Base-by-base conservation (phyloP, 2,113 vertebrate genomes). In the Prietella phreatophila region DNA sequence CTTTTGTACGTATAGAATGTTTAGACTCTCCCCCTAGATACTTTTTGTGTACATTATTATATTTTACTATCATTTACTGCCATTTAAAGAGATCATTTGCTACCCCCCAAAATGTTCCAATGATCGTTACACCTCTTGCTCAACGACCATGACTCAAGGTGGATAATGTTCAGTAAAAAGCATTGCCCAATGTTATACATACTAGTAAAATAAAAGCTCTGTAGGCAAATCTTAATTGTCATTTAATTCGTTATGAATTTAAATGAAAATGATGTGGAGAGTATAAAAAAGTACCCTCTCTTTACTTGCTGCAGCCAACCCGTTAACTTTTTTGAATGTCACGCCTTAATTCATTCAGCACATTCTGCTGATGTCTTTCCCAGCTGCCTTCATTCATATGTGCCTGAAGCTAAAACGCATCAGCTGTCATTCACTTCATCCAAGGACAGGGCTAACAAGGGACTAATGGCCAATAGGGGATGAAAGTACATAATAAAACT, bases 121-220 rank as follows among this genome's bases (percentile, higher is more conserved):
- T 87, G 86, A 90, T 85, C 13, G 25, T 63, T 55, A 71, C 83
- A 76, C 81, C 63, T 71, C 61, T 86, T 71, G 73, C 79, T 73
- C 55, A 85, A 87, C 85, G 14, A 86, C 85, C 85, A 61, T 42
- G 73, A 75, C 89, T 89, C 81, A 73, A 88, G 82, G 88, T 88
- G n/a, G 76, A 90, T 91, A 90, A 86, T 82, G 50, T 79, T 27
- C 13, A 90, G 85, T 81, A 90, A 91, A 92, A 89, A 84, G 9
- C 86, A 71, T 87, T 88, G 78, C 65, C 87, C 82, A 75, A 84
- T 87, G 90, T 91, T 83, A 87, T 80, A 91, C 56, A 75, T 89
- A 92, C 91, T 92, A 93, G 92, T 94, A 92, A 93, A 93, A 91
- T 85, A 92, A 92, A 87, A 19, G 82, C 90, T 94, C 91, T 92